Evolutionary conservation across 2,797 vertebrate species (phyloP).

Genomic region (Cynopterus sphinx): DNA sequence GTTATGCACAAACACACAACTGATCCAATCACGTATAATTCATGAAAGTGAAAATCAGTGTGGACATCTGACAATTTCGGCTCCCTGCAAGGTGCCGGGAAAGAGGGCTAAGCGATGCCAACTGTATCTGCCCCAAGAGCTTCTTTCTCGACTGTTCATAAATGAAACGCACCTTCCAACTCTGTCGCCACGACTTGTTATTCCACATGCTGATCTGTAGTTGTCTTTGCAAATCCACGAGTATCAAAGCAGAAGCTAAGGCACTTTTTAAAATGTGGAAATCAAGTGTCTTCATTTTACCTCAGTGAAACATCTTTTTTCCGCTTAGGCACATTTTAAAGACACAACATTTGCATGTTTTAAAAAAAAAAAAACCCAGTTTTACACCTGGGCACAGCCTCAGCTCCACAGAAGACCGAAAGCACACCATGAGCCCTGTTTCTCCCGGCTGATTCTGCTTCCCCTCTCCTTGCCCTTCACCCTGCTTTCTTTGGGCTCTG

Average conservation of each 20-base stretch:
- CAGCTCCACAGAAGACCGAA: background rate
- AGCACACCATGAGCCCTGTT: background rate
- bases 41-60: background rate
- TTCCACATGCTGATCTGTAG: background rate
- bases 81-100: background rate
- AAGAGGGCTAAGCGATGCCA: background rate
- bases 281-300: constrained; percentile 28
- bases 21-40: background rate
- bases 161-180: background rate
- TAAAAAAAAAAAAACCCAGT: background rate
- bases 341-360: background rate
- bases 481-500: background rate
- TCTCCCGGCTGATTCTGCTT: background rate
- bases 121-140: background rate
- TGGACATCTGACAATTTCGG: background rate
- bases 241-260: background rate
- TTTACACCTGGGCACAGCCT: background rate
- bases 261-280: background rate
- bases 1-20: background rate
- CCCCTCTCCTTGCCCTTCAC: background rate
- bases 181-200: background rate
- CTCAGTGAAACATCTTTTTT: background rate
- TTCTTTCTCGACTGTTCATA: constrained; percentile 1
- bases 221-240: background rate
- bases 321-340: background rate